Evolutionary conservation across 2,888 invertebrate species (phyloP).

Genomic region (Oscheius myriophilus): DNA sequence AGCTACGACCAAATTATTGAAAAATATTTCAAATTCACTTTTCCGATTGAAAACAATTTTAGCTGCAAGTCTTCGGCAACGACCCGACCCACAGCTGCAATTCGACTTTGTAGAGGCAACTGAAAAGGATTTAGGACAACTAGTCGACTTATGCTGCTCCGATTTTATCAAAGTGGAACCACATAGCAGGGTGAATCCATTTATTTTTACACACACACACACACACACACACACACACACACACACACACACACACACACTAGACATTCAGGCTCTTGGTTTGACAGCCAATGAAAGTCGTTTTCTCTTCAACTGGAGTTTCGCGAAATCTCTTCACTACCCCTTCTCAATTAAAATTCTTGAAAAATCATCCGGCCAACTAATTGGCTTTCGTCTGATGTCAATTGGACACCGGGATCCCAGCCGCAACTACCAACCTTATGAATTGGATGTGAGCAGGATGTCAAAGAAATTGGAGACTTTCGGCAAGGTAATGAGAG

Average conservation of each 20-base stretch:
- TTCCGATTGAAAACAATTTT: no score
- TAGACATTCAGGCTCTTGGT: slow-evolving; percentile 21
- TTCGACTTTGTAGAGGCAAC: slow-evolving; percentile 20
- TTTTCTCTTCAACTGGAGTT: slow-evolving; percentile 9
- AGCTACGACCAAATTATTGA: no score
- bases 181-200: not conserved
- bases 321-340: slow-evolving; percentile 21
- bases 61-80: no score
- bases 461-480: slow-evolving; percentile 7
- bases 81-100: not conserved
- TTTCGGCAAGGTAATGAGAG: slow-evolving; percentile 10
- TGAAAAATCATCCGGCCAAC: slow-evolving; percentile 2
- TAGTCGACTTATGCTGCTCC: slow-evolving; percentile 23
- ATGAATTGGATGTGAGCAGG: not conserved
- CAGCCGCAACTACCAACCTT: slow-evolving; percentile 13
- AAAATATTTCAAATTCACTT: no score
- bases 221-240: no score
- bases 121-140: slow-evolving; percentile 2
- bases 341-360: slow-evolving; percentile 18
- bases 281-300: slow-evolving; percentile 17
- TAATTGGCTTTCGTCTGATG: slow-evolving; percentile 21
- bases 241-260: no score
- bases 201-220: no score
- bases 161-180: slow-evolving; percentile 22
- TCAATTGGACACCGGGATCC: slow-evolving; percentile 19